Evolutionary conservation across 2,888 invertebrate species (phyloP).

Genomic region (Eilema depressum): DNA sequence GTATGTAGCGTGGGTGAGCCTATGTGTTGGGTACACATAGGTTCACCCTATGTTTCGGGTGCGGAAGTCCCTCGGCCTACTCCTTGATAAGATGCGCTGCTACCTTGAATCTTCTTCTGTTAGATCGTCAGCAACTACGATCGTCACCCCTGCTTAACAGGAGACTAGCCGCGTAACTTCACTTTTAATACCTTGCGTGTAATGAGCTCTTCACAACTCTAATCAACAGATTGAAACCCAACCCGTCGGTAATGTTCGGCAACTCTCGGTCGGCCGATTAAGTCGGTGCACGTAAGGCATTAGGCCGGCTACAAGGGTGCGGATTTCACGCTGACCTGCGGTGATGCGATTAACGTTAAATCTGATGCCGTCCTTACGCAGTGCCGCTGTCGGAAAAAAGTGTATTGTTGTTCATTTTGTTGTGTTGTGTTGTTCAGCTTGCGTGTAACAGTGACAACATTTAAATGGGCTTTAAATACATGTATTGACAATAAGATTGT

Average conservation of each 20-base stretch:
- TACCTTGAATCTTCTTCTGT: too few species aligned
- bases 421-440: constrained; percentile 22
- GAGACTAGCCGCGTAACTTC: too few species aligned
- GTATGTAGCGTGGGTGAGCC: too few species aligned
- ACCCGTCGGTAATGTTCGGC: constrained; percentile 19
- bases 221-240: not conserved
- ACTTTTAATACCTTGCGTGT: too few species aligned
- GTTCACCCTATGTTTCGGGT: too few species aligned
- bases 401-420: constrained; percentile 44
- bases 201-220: too few species aligned
- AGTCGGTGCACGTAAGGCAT: constrained; percentile 43
- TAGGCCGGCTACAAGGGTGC: constrained; percentile 41
- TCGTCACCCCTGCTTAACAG: too few species aligned
- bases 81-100: too few species aligned
- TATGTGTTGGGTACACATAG: too few species aligned
- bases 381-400: constrained; percentile 35
- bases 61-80: too few species aligned
- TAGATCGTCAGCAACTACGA: too few species aligned
- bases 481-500: constrained; percentile 11
- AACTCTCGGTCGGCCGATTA: constrained; percentile 29
- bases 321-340: constrained; percentile 51
- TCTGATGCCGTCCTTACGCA: constrained; percentile 43
- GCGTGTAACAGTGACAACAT: constrained; percentile 17
- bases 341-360: constrained; percentile 51
- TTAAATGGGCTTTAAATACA: constrained; percentile 15